Percentiles rank a stretch among this genome's conserved stretches.
Evolutionary conservation across 2,113 vertebrate genomes (phyloP).

Genomic region (Gracilinanus agilis): DNA sequence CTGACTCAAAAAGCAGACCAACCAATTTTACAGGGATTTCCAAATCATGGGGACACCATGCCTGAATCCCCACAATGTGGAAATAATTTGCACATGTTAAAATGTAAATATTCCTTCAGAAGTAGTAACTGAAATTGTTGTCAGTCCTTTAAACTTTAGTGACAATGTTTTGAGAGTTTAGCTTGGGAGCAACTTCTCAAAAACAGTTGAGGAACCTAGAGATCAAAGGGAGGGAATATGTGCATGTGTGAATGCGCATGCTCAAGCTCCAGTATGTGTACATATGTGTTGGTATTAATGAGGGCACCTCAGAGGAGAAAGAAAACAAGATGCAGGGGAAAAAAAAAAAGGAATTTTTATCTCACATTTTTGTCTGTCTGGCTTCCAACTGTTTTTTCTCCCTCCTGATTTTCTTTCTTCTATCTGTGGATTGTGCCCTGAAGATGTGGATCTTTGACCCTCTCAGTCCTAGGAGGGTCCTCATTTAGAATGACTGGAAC

Average conservation of each 20-base stretch:
- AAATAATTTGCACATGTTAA: no score
- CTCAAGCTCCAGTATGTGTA: no score
- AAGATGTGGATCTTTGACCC: background rate
- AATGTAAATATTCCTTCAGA: background rate
- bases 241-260: background rate
- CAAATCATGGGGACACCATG: no score
- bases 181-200: background rate
- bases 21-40: no score
- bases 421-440: background rate
- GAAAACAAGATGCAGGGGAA: background rate
- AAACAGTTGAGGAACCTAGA: background rate
- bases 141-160: background rate
- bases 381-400: background rate
- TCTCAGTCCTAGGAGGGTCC: background rate
- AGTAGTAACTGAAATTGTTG: background rate
- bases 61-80: no score
- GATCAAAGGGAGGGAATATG: background rate
- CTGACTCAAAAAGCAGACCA: no score
- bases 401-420: background rate
- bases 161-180: background rate
- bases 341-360: background rate
- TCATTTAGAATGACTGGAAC: background rate
- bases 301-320: background rate
- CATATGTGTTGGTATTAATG: background rate
- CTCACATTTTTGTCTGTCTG: background rate